A percentile compares a stretch with the other conserved stretches of the same genome.
These are phyloP conservation scores for Oryctes rhinoceros DNA, from an alignment of 1,140 invertebrate genomes.

Conservation along the genomic window DNA sequence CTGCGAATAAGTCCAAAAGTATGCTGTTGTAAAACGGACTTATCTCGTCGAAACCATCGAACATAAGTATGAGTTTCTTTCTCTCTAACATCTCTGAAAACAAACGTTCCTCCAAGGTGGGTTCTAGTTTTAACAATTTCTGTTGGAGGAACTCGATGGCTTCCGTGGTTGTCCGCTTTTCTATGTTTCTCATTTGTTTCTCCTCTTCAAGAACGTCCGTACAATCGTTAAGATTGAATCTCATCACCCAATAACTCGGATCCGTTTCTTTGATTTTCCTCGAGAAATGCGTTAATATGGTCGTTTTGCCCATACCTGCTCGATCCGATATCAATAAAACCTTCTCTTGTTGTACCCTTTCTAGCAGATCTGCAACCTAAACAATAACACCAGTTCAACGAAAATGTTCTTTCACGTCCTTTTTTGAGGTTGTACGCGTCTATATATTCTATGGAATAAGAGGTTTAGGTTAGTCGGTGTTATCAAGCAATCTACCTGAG, in stretches of 20 bases:
- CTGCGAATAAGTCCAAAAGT: background rate
- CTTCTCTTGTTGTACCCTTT: background rate
- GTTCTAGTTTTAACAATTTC: background rate
- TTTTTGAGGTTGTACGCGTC: too few species aligned
- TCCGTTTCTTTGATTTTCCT: background rate
- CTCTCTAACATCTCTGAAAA: background rate
- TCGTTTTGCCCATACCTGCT: background rate
- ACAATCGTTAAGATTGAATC: background rate
- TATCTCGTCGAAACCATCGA: background rate
- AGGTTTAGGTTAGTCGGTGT: background rate
- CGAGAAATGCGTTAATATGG: background rate
- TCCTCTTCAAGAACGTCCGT: background rate
- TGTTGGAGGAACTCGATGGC: background rate
- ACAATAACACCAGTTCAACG: background rate
- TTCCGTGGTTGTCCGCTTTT: background rate
- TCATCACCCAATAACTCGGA: background rate
- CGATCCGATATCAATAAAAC: background rate
- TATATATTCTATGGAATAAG: background rate
- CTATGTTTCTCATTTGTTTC: background rate
- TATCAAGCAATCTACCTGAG: background rate
- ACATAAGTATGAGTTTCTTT: background rate
- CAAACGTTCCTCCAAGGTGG: background rate
- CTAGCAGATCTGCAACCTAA: background rate
- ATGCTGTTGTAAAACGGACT: background rate
- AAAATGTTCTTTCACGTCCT: too few species aligned